Conservation (phyloP, 2,888 invertebrate genomes). For the Byasa hedistus region DNA sequence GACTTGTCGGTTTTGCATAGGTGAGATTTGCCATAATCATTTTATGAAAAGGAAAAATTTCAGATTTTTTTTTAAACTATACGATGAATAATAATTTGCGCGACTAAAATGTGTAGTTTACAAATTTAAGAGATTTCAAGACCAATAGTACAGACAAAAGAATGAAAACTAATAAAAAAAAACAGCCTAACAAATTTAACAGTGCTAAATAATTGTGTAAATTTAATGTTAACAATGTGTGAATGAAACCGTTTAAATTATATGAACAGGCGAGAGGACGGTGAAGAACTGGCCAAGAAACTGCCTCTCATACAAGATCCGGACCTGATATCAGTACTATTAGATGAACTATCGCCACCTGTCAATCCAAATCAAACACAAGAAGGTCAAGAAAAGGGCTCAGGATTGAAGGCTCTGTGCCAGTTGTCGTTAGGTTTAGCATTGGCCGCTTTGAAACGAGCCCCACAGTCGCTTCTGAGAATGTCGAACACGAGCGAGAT, state of each 20-base stretch:
- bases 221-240: not conserved
- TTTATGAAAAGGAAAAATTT: not conserved
- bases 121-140: not conserved
- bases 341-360: conserved; percentile 71
- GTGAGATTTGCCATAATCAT: conserved; percentile 39
- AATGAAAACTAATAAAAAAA: no score
- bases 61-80: not conserved
- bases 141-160: no score
- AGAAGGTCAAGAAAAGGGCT: conserved; percentile 38
- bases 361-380: conserved; percentile 36
- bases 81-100: no score
- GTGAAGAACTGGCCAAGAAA: conserved; percentile 85
- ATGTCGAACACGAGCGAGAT: conserved; percentile 41
- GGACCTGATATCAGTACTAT: conserved; percentile 75
- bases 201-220: no score
- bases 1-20: conserved; percentile 88
- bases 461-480: conserved; percentile 61
- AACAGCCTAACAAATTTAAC: no score
- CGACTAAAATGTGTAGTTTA: no score
- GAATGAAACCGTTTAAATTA: not conserved
- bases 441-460: conserved; percentile 65
- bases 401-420: conserved; percentile 58
- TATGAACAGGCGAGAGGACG: conserved; percentile 82
- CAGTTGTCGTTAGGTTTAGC: conserved; percentile 63
- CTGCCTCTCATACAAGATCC: conserved; percentile 83